These are phyloP conservation scores for Porites lutea DNA, from an alignment of 64 coral and sea anemone genomes.

Conservation along the genomic window DNA sequence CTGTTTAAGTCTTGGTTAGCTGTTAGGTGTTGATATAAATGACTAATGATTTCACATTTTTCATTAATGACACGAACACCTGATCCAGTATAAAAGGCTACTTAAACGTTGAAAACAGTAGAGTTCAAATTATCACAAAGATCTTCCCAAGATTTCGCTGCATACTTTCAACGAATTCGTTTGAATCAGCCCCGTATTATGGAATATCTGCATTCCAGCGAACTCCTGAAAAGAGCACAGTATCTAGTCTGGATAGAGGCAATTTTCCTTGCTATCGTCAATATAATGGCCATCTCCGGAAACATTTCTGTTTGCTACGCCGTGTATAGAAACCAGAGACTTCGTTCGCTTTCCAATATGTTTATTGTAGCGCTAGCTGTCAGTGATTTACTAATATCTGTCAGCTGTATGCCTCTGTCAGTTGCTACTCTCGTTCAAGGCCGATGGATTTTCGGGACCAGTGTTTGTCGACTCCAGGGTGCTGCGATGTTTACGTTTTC, in stretches of 20 bases:
- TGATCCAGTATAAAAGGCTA: too few relatives aligned
- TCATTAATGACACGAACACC: too few relatives aligned
- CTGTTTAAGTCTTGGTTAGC: too few relatives aligned
- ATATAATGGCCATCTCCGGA: background rate
- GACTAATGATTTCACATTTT: too few relatives aligned
- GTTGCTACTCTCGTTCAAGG: slow-evolving; percentile 28
- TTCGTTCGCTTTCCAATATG: background rate
- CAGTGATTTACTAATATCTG: background rate
- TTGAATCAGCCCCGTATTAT: background rate
- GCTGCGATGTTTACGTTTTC: slow-evolving; percentile 39
- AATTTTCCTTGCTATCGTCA: background rate
- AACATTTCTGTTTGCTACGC: background rate
- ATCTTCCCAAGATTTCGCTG: too few relatives aligned
- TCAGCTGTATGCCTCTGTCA: slow-evolving; percentile 8
- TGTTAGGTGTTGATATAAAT: too few relatives aligned
- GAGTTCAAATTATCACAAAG: too few relatives aligned
- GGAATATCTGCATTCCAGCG: background rate
- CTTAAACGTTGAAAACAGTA: too few relatives aligned
- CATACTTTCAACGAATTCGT: too few relatives aligned
- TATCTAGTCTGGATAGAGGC: background rate
- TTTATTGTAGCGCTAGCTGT: background rate
- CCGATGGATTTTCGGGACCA: background rate
- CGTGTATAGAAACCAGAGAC: background rate
- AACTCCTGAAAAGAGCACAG: background rate
- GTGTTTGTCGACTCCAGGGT: slow-evolving; percentile 33